Conservation (phyloP, 2,113 vertebrate genomes). For the Reinhardtius hippoglossoides region DNA sequence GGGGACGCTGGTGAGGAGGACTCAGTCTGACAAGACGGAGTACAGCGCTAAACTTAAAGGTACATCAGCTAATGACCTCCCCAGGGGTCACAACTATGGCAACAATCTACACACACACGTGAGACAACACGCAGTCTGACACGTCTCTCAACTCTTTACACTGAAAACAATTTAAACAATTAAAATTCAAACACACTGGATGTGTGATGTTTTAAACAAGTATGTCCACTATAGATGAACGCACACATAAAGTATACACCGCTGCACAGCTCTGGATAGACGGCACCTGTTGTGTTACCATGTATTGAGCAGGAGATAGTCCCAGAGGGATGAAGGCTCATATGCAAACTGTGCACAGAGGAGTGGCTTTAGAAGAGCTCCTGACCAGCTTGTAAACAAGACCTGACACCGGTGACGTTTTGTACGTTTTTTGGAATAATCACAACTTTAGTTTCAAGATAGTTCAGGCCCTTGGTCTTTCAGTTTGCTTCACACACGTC, state of each 20-base stretch:
- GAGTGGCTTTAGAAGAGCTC: constrained; percentile 67
- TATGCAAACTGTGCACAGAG: constrained; percentile 82
- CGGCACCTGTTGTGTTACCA: constrained; percentile 83
- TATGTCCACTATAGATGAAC: neutral
- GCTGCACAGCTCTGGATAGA: constrained; percentile 53
- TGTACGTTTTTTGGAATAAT: too few relatives aligned
- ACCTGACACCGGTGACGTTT: neutral
- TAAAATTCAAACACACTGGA: neutral
- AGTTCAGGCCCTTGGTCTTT: neutral
- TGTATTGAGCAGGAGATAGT: constrained; percentile 72
- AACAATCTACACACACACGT: constrained; percentile 54
- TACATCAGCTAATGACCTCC: constrained; percentile 75
- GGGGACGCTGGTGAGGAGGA: constrained; percentile 89
- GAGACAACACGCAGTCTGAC: neutral
- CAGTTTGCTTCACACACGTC: neutral
- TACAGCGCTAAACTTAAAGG: constrained; percentile 96
- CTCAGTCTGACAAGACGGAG: constrained; percentile 96
- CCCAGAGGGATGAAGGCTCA: constrained; percentile 83
- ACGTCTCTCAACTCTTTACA: constrained; percentile 19
- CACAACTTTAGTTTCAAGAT: neutral
- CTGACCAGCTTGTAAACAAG: constrained; percentile 77
- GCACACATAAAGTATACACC: neutral
- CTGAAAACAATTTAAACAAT: neutral
- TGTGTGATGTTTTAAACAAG: neutral
- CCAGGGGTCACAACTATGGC: constrained; percentile 70